Conservation (phyloP, 2,113 vertebrate species). For the Hystrix brachyura region DNA sequence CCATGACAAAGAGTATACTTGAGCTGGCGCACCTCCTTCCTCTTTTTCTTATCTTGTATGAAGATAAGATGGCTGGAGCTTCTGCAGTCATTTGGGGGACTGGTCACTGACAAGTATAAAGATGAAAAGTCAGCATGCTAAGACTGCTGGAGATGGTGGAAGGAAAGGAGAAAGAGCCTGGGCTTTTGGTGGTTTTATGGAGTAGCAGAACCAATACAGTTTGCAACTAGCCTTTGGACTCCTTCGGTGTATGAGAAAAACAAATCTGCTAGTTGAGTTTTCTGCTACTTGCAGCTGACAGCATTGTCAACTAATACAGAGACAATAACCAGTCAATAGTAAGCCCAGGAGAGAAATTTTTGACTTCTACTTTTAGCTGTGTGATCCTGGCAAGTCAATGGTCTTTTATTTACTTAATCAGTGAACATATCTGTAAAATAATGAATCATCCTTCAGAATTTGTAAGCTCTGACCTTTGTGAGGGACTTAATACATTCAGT, state of each 20-base stretch:
- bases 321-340: neutral
- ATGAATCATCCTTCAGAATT: neutral
- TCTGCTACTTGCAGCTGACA: neutral
- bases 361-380: neutral
- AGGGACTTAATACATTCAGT: neutral
- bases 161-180: neutral
- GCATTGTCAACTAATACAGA: neutral
- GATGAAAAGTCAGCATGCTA: neutral
- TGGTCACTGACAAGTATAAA: neutral
- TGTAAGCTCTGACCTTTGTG: neutral
- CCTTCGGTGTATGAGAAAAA: slow-evolving; percentile 16
- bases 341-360: neutral
- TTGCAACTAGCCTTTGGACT: neutral
- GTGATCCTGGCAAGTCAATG: neutral
- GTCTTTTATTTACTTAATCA: neutral
- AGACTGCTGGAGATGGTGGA: neutral
- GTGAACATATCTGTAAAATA: neutral
- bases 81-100: neutral
- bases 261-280: neutral
- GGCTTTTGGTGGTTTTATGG: neutral
- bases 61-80: neutral
- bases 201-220: neutral
- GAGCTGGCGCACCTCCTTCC: neutral
- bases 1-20: neutral
- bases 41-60: neutral